Base-by-base conservation (phyloP, 1,140 invertebrate genomes). In the Apis dorsata region DNA sequence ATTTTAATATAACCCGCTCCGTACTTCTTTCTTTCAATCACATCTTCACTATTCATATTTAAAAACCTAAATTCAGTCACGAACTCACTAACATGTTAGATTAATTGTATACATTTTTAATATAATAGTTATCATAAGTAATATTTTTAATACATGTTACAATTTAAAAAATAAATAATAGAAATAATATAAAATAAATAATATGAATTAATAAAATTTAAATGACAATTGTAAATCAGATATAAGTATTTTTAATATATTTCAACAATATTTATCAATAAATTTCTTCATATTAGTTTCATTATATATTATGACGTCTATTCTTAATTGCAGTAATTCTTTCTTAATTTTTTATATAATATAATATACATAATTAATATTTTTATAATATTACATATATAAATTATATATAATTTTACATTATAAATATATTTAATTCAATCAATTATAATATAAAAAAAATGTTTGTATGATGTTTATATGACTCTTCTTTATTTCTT, bases 11-110 rank as follows among this genome's bases (percentile, higher is more conserved):
- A 44, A 59, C 68, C 55, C 53, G 68, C 44, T 24, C 19, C 55
- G 28, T 77, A 76, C 44, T 60, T 44, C 11, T 53, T 60, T 59
- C 72, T 21, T 82, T 60, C 60, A 69, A 81, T 81, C 59, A 74
- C 55, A 66, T 76, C 17, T 60, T 55, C 55, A 10, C n/a, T 74
- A 7, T 66, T 76, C 79, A 44, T 65, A 44, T 81, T 81, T 81
- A 69, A 81, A 81, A 81, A 77, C 73, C 49, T 24, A 53, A 60
- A 74, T 59, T 75, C 24, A 59, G 74, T 55, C 80, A 82, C 28
- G 65, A 82, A 82, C 73, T 68, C 19, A 17, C 55, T 11, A 66
- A 55, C 15, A 8, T 24, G 10, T 53, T 62, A 76, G 80, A 77
- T 77, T 24, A 59, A 24, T 68, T 63, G 13, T 8, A n/a, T 7